Percentiles rank a stretch among this genome's conserved stretches.
Evolutionary conservation across 2,888 invertebrate species (phyloP).

Genomic region (Tachina fera): DNA sequence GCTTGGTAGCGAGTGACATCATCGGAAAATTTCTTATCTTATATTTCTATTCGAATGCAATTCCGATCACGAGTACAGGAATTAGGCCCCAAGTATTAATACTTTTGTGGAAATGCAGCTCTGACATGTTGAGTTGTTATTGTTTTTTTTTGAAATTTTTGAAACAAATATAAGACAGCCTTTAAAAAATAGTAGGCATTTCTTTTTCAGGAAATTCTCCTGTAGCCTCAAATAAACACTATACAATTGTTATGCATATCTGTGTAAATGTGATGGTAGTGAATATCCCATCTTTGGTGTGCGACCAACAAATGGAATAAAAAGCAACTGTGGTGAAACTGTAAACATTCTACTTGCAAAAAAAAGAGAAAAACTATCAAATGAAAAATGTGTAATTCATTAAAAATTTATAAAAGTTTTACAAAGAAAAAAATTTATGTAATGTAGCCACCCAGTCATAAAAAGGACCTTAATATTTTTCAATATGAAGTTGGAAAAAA

Average conservation of each 20-base stretch:
- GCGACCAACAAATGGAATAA: background rate
- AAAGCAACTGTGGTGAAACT: constrained; percentile 1
- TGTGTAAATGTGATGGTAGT: background rate
- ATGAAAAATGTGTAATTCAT: background rate
- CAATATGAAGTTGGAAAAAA: background rate
- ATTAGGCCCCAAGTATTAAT: too few species aligned
- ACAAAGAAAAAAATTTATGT: background rate
- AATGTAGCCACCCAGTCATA: background rate
- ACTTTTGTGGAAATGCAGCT: too few species aligned
- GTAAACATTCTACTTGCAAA: constrained; percentile 2
- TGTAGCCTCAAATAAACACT: too few species aligned
- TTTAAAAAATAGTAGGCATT: too few species aligned
- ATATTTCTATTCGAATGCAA: too few species aligned
- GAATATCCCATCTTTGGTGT: background rate
- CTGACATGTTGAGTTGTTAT: too few species aligned
- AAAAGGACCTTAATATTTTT: background rate
- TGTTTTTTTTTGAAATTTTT: too few species aligned
- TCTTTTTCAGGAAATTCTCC: too few species aligned
- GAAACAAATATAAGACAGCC: too few species aligned
- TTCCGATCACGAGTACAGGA: too few species aligned
- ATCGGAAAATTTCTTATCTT: too few species aligned
- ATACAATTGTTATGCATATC: background rate
- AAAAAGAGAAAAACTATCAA: background rate
- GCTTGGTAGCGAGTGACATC: too few species aligned
- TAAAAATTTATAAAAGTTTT: constrained; percentile 17